These are phyloP conservation scores for Germaria angustata DNA, from an alignment of 2,888 invertebrate species.

Conservation along the genomic window DNA sequence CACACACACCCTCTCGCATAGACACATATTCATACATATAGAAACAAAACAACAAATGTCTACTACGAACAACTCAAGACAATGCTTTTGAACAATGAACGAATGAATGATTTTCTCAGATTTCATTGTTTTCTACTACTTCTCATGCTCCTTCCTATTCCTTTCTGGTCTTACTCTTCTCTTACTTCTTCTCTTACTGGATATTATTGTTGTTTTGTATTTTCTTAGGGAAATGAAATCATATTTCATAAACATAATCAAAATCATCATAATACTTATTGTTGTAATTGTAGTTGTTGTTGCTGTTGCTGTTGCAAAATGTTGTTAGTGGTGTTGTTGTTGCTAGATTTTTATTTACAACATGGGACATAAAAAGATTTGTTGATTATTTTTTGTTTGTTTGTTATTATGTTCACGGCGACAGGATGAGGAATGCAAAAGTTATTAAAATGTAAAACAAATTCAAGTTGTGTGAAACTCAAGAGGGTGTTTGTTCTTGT, in stretches of 20 bases:
- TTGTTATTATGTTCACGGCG: background rate
- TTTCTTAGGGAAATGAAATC: slow-evolving; percentile 72
- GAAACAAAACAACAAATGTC: slow-evolving; percentile 61
- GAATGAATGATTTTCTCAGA: slow-evolving; percentile 67
- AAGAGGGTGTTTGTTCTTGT: slow-evolving; percentile 51
- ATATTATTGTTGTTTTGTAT: slow-evolving; percentile 67
- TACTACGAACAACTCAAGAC: slow-evolving; percentile 66
- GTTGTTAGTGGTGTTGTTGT: slow-evolving; percentile 29
- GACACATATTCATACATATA: background rate
- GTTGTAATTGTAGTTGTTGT: slow-evolving; percentile 24
- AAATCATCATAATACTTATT: slow-evolving; percentile 53
- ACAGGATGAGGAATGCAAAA: slow-evolving; percentile 49
- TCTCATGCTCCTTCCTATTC: slow-evolving; percentile 4
- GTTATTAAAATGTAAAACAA: slow-evolving; percentile 55
- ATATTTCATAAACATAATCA: slow-evolving; percentile 66
- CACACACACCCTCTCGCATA: too few species aligned
- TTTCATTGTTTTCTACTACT: slow-evolving; percentile 67
- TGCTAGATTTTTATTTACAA: slow-evolving; percentile 64
- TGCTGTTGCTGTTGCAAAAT: slow-evolving; percentile 33
- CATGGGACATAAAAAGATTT: slow-evolving; percentile 65
- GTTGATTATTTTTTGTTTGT: background rate
- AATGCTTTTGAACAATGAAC: slow-evolving; percentile 69
- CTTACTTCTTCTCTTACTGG: slow-evolving; percentile 39
- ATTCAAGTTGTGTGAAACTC: slow-evolving; percentile 41
- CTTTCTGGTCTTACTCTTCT: slow-evolving; percentile 8